phyloP scores from a whole-genome alignment of 1,140 invertebrate genomes.

The Caenorhabditis latens region DNA sequence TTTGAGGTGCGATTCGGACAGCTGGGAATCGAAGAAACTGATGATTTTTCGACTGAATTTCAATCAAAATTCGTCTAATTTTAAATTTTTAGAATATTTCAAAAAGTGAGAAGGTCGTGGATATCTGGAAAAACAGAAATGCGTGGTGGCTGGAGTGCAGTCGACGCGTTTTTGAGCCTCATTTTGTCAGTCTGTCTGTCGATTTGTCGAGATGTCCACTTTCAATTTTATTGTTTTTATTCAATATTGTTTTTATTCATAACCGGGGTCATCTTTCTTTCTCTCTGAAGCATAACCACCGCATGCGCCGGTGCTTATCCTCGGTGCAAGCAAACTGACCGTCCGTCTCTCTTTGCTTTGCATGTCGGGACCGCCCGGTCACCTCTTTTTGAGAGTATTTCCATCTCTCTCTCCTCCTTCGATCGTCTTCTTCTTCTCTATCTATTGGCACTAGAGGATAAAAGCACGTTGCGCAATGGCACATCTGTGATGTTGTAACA shows the following conservation, averaged over 20 bases:
- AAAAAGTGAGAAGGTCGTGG: no score
- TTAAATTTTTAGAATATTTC: no score
- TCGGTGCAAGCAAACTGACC: constrained; percentile 12
- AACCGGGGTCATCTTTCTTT: constrained; percentile 13
- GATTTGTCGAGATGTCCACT: no score
- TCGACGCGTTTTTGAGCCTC: no score
- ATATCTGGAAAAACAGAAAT: no score
- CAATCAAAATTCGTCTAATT: no score
- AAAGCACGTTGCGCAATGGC: constrained; percentile 53
- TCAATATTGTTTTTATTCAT: no score
- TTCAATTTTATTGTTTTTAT: neutral
- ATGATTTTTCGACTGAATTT: no score
- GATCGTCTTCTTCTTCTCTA: neutral
- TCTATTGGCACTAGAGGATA: constrained; percentile 30
- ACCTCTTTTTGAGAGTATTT: neutral
- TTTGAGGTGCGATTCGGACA: no score
- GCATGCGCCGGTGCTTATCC: constrained; percentile 41
- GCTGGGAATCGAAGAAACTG: no score
- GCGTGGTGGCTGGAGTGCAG: no score
- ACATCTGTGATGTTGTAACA: constrained; percentile 51
- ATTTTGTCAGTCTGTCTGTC: no score
- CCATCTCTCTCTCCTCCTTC: constrained; percentile 2
- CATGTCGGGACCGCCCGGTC: constrained; percentile 15
- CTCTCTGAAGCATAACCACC: neutral
- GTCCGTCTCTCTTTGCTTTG: constrained; percentile 17